These are phyloP conservation scores for Thereva nobilitata DNA, from an alignment of 2,888 invertebrate species.

Conservation along the genomic window DNA sequence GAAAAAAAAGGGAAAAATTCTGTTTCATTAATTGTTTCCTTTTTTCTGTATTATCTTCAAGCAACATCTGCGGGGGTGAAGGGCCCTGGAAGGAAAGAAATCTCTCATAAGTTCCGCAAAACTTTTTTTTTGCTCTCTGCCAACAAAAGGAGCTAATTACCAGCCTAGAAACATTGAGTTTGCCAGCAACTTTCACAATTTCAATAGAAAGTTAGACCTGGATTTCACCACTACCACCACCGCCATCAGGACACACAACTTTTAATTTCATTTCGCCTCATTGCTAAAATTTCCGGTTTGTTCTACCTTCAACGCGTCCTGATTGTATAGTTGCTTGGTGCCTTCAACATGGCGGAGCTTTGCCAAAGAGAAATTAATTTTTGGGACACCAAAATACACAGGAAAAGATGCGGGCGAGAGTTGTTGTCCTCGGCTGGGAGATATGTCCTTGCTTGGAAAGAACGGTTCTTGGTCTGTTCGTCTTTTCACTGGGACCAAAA, in stretches of 20 bases:
- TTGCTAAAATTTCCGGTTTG: slow-evolving; percentile 30
- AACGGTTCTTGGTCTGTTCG: too few species aligned
- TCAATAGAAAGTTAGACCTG: slow-evolving; percentile 26
- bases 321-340: too few species aligned
- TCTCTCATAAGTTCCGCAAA: not conserved
- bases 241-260: slow-evolving; percentile 23
- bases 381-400: too few species aligned
- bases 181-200: slow-evolving; percentile 32
- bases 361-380: too few species aligned
- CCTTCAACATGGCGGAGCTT: too few species aligned
- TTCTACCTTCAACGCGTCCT: not conserved
- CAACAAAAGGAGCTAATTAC: slow-evolving; percentile 33
- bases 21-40: slow-evolving; percentile 34
- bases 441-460: too few species aligned
- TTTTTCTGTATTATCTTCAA: slow-evolving; percentile 19
- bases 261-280: slow-evolving; percentile 35
- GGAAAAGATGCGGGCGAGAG: too few species aligned
- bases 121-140: slow-evolving; percentile 1
- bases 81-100: not conserved
- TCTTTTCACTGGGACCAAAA: too few species aligned
- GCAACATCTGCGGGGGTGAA: not conserved
- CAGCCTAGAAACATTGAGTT: slow-evolving; percentile 32
- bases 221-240: not conserved
- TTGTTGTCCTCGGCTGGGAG: too few species aligned
- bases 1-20: slow-evolving; percentile 16